Conservation (phyloP, 2,888 invertebrate species). For the Artemia sinica region DNA sequence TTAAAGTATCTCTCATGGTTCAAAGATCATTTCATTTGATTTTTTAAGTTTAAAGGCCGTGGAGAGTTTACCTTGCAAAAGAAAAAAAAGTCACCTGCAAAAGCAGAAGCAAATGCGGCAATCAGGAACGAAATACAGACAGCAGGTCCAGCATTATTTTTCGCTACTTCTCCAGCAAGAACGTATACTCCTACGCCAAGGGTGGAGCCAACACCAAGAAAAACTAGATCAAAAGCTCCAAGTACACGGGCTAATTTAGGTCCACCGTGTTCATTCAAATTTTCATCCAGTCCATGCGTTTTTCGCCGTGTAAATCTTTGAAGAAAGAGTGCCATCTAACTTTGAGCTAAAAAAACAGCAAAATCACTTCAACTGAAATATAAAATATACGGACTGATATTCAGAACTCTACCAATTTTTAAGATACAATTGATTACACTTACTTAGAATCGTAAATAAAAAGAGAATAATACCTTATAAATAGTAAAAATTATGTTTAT, state of each 20-base stretch:
- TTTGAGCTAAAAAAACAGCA: not conserved
- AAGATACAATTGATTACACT: no score
- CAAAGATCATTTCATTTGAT: no score
- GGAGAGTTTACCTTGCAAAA: not conserved
- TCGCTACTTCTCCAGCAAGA: slow-evolving; percentile 72
- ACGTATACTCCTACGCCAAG: slow-evolving; percentile 89
- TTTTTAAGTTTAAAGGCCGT: no score
- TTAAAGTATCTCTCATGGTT: no score
- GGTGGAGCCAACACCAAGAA: slow-evolving; percentile 68
- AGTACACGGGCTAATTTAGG: slow-evolving; percentile 50
- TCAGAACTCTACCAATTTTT: no score
- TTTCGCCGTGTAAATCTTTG: slow-evolving; percentile 16
- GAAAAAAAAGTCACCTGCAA: slow-evolving; percentile 50
- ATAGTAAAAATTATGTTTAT: no score
- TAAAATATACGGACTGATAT: no score
- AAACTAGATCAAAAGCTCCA: slow-evolving; percentile 63
- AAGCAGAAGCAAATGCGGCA: slow-evolving; percentile 77
- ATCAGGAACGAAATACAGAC: slow-evolving; percentile 76
- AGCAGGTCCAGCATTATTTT: slow-evolving; percentile 70
- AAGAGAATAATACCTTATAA: no score
- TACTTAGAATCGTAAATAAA: no score
- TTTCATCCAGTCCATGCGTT: slow-evolving; percentile 20
- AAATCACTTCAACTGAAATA: no score
- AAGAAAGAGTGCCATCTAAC: slow-evolving; percentile 10
- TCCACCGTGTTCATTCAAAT: slow-evolving; percentile 11